Conservation (phyloP, 1,140 invertebrate species). For the Drosophila gunungcola region DNA sequence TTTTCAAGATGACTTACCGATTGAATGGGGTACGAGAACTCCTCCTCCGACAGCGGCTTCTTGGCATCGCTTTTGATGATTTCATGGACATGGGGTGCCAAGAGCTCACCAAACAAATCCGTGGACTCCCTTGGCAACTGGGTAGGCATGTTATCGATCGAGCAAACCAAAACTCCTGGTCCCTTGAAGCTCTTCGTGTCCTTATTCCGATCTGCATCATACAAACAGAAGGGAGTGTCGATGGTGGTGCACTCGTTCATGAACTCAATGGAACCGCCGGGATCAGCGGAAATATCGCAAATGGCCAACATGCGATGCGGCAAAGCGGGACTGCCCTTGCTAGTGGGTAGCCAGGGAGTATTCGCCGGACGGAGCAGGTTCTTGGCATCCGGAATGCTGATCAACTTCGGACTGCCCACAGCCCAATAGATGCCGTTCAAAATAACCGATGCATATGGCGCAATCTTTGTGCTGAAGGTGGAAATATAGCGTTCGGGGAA, state of each 20-base stretch:
- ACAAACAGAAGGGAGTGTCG: constrained; percentile 99
- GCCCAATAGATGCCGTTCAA: constrained; percentile 99
- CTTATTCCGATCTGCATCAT: constrained; percentile 99
- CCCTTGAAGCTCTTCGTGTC: constrained; percentile 98
- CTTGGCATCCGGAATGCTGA: constrained; percentile 99
- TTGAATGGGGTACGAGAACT: constrained; percentile 91
- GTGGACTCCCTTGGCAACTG: constrained; percentile 98
- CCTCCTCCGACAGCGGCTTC: constrained; percentile 92
- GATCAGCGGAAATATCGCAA: constrained; percentile 99
- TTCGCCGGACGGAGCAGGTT: constrained; percentile 93
- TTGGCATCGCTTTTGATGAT: constrained; percentile 96
- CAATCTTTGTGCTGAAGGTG: constrained; percentile 98
- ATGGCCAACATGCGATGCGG: constrained; percentile 96
- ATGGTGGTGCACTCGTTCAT: constrained; percentile 99
- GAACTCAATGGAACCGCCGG: constrained; percentile 99
- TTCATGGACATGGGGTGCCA: constrained; percentile 95
- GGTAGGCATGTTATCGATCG: constrained; percentile 99
- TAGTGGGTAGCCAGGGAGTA: constrained; percentile 96
- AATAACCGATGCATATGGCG: constrained; percentile 98
- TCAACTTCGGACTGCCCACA: constrained; percentile 96
- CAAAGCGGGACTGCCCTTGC: constrained; percentile 93
- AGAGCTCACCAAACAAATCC: constrained; percentile 97
- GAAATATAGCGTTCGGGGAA: constrained; percentile 97
- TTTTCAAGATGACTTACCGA: constrained; percentile 88
- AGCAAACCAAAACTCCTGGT: constrained; percentile 98